Base-by-base conservation (phyloP, 2,888 invertebrate species). In the Thecophora atra region DNA sequence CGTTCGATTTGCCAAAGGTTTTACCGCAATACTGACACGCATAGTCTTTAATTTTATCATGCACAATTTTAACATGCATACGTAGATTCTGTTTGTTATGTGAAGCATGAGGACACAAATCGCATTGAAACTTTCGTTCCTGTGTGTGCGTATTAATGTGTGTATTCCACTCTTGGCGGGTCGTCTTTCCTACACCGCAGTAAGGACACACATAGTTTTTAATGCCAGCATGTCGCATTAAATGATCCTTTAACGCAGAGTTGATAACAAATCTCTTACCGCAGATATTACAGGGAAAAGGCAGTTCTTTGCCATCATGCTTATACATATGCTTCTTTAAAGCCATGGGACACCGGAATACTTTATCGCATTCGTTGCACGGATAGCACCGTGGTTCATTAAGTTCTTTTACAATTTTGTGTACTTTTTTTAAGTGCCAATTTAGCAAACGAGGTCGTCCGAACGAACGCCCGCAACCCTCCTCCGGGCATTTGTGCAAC, bases 181-280 rank as follows among this genome's bases (percentile, higher is more conserved):
- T 85, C 1, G 85, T 84, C 68, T 85, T 85, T 17, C 82, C 84
- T 24, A 84, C 83, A 4, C 85, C 85, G 60, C 85, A 85, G 52
- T 85, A 83, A 0, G 85, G 84, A 52, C 85, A 85, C 2, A 85
- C 83, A 60, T 84, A 85, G 42, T 85, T 85, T 71, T 84, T 84
- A 64, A 86, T 85, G n/a, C 85, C 86, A 0, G 84, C 83, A 72
- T 85, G 85, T 0, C 85, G 82, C 81, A 85, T 84, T 21, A 85
- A 72, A 72, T 85, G 86, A 73, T 85, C 85, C 63, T 84, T 80
- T 4, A 86, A 77, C 1, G 85, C 85, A 42, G 84, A 82, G 60
- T 83, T 85, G 17, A 85, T 85, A 11, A 85, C 84, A 65, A 84
- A 85, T 2, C 84, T 79, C 30, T 84, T 85, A 52, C 84, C 83